phyloP scores from a whole-genome alignment of 1,140 invertebrate genomes.

The Euwallacea fornicatus region DNA sequence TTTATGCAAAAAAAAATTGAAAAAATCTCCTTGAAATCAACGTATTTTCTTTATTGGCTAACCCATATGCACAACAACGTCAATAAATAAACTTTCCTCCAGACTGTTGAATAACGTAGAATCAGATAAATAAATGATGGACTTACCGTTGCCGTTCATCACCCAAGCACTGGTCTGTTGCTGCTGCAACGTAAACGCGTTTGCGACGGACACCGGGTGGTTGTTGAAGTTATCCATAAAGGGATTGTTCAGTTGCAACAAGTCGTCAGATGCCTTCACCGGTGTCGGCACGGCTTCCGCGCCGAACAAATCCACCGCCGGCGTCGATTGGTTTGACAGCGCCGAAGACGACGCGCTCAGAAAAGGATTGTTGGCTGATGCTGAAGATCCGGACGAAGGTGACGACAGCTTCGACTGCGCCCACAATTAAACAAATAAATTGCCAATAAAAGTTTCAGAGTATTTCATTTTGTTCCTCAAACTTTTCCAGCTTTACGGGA shows the following conservation, averaged over 20 bases:
- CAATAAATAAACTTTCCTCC: background rate
- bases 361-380: slow-evolving; percentile 76
- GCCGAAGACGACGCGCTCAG: slow-evolving; percentile 62
- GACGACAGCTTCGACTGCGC: slow-evolving; percentile 76
- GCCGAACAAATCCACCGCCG: slow-evolving; percentile 76
- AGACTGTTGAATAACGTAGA: no score
- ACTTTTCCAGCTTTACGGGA: no score
- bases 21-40: no score
- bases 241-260: slow-evolving; percentile 86
- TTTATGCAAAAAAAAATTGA: no score
- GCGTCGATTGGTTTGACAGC: slow-evolving; percentile 55
- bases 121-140: no score
- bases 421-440: background rate
- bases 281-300: slow-evolving; percentile 49
- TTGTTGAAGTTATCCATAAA: slow-evolving; percentile 84
- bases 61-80: no score
- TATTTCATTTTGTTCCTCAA: background rate
- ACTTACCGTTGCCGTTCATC: slow-evolving; percentile 67
- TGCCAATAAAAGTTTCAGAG: background rate
- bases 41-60: no score
- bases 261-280: slow-evolving; percentile 81
- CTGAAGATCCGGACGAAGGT: slow-evolving; percentile 57
- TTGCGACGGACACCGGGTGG: slow-evolving; percentile 49
- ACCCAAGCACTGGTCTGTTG: slow-evolving; percentile 65
- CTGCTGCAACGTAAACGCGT: slow-evolving; percentile 47